Evolutionary conservation across 2,113 vertebrate species (phyloP).

Genomic region (Coturnix japonica): DNA sequence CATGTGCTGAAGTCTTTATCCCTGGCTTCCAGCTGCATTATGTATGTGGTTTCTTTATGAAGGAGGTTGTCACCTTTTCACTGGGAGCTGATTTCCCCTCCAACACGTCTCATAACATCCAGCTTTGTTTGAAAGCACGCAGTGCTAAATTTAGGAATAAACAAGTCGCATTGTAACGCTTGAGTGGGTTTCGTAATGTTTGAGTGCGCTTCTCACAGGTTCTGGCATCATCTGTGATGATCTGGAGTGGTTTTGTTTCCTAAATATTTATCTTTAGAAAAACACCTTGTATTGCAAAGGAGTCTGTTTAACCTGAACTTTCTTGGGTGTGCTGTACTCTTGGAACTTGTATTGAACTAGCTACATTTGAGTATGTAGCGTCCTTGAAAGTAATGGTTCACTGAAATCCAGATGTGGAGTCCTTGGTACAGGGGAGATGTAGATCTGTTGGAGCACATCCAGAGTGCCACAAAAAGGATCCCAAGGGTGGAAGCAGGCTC

Average conservation of each 20-base stretch:
- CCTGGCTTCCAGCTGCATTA: neutral
- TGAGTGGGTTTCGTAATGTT: neutral
- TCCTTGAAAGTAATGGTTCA: neutral
- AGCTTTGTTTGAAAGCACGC: constrained; percentile 8
- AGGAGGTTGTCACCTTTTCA: neutral
- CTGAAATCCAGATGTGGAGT: neutral
- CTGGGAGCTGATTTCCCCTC: neutral
- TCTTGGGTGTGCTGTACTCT: constrained; percentile 11
- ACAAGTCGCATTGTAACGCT: neutral
- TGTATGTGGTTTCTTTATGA: neutral
- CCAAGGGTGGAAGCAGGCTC: too few relatives aligned
- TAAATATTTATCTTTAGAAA: constrained; percentile 24
- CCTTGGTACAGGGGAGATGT: too few relatives aligned
- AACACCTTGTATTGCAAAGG: neutral
- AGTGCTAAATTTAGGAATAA: neutral
- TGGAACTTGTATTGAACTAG: neutral
- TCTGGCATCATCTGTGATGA: neutral
- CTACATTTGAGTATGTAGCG: neutral
- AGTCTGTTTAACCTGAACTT: neutral
- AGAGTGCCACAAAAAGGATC: too few relatives aligned
- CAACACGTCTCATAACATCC: neutral
- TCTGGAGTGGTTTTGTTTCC: constrained; percentile 2
- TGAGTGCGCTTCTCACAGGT: neutral
- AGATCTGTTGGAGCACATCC: too few relatives aligned
- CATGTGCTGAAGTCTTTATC: neutral